Percentiles rank a stretch among this genome's conserved stretches.
Evolutionary conservation across 2,113 vertebrate genomes (phyloP).

Genomic region (Serinus canaria): DNA sequence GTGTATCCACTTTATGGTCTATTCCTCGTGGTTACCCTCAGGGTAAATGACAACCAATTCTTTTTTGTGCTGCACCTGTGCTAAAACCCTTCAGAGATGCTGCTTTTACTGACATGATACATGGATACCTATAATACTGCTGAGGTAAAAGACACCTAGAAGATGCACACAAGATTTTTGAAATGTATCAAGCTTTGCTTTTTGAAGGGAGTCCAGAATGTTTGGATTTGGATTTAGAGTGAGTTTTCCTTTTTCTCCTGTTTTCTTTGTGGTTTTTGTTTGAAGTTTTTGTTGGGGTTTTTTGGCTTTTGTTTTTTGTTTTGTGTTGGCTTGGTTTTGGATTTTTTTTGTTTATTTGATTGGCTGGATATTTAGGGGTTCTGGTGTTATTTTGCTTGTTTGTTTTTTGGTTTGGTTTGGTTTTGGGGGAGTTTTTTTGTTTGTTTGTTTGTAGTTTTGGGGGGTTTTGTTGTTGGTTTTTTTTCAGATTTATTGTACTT

Average conservation of each 20-base stretch:
- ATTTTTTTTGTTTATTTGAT: background rate
- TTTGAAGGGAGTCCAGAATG: background rate
- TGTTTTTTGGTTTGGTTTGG: background rate
- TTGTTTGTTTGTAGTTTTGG: background rate
- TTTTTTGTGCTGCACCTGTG: background rate
- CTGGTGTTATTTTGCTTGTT: too few species aligned
- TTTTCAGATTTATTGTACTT: background rate
- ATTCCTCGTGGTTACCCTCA: background rate
- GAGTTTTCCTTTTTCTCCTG: background rate
- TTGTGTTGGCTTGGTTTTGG: background rate
- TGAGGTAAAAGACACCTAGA: background rate
- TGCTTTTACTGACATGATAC: background rate
- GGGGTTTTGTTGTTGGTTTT: accelerated
- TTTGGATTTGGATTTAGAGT: background rate
- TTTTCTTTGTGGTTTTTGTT: background rate
- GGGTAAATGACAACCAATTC: background rate
- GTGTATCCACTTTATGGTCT: background rate
- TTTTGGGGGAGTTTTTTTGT: too few species aligned
- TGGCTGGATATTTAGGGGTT: background rate
- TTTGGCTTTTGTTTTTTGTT: background rate
- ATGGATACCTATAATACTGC: background rate
- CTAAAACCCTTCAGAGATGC: background rate
- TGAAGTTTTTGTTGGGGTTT: background rate
- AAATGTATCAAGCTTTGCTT: background rate
- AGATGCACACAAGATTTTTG: background rate